Evolutionary conservation across 2,113 vertebrate species (phyloP), one percentile per base, ranked within the genome.

Genomic region (Morone saxatilis): DNA sequence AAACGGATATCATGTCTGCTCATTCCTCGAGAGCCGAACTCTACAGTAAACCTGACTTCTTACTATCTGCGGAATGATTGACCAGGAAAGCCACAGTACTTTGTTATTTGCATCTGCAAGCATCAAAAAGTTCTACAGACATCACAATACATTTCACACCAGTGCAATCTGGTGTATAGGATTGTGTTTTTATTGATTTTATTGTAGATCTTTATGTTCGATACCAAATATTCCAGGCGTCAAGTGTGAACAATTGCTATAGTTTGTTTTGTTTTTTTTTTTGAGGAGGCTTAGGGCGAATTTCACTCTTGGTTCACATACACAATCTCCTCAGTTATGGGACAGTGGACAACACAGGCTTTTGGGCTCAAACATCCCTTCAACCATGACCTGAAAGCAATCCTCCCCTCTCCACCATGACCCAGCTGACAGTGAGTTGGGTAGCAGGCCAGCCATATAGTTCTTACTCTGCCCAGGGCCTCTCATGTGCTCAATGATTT

Each of bases 361-460:
- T 76, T 79, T 45, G n/a, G 80, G 63, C 76, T 83, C 77, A 82
- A 74, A 65, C 71, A 63, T 80, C 59, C 57, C 45, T 78, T 86
- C 60, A 88, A 80, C 81, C 80, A 57, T 85, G 80, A 87, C 69
- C 68, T 72, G 60, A 72, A 76, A 80, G 72, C 77, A 83, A 69
- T 60, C 70, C 45, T 72, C 43, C 57, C 53, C 43, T 48, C 50
- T 72, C 19, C 60, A 67, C 53, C 54, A 59, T 14, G 7, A 56
- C 67, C 63, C 48, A 53, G 65, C 66, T 38, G 63, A 69, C 69
- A 59, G 31, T 41, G n/a, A 57, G 19, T 56, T 67, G 17, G 45
- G 50, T 10, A 66, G 25, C 71, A 54, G 59, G 25, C 11, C 61
- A 36, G 38, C 36, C 12, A 7, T 61, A 22, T 4, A 54, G 41